phyloP scores from a whole-genome alignment of 2,888 invertebrate genomes.

The Ophion slaviceki region DNA sequence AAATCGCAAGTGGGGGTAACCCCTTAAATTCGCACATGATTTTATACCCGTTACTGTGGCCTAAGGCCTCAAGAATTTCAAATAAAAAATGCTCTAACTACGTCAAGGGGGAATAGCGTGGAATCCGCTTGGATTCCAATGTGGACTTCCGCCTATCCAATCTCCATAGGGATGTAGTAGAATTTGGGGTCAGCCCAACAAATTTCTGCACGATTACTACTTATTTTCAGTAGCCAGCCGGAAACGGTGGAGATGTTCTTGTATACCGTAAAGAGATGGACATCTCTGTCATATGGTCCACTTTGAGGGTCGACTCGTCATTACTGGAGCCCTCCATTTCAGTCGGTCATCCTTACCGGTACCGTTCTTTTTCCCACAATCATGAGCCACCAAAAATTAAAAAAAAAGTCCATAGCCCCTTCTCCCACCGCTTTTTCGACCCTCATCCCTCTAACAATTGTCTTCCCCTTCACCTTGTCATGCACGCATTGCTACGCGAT shows the following conservation, averaged over 20 bases:
- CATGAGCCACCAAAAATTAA: slow-evolving; percentile 50
- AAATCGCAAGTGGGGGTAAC: too few relatives aligned
- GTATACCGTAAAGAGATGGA: slow-evolving; percentile 62
- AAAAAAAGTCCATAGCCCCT: slow-evolving; percentile 14
- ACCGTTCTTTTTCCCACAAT: slow-evolving; percentile 26
- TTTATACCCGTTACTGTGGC: too few relatives aligned
- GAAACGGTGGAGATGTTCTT: background rate
- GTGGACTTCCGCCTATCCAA: too few relatives aligned
- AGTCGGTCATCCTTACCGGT: slow-evolving; percentile 36
- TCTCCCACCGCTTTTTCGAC: background rate
- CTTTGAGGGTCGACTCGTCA: slow-evolving; percentile 61
- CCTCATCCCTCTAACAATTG: background rate
- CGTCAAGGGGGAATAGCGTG: too few relatives aligned
- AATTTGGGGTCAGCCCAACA: too few relatives aligned
- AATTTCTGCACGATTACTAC: slow-evolving; percentile 40
- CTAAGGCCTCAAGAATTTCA: too few relatives aligned
- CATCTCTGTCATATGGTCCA: slow-evolving; percentile 54
- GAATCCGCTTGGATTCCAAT: too few relatives aligned
- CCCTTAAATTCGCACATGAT: too few relatives aligned
- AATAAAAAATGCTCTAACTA: too few relatives aligned
- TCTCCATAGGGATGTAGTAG: too few relatives aligned
- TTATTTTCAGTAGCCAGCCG: slow-evolving; percentile 57
- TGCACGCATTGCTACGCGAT: slow-evolving; percentile 49
- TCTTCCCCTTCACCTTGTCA: background rate
- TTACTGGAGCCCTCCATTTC: slow-evolving; percentile 45